These are phyloP conservation scores for Dicyrtomina minuta DNA, from an alignment of 2,888 invertebrate species.

Conservation along the genomic window DNA sequence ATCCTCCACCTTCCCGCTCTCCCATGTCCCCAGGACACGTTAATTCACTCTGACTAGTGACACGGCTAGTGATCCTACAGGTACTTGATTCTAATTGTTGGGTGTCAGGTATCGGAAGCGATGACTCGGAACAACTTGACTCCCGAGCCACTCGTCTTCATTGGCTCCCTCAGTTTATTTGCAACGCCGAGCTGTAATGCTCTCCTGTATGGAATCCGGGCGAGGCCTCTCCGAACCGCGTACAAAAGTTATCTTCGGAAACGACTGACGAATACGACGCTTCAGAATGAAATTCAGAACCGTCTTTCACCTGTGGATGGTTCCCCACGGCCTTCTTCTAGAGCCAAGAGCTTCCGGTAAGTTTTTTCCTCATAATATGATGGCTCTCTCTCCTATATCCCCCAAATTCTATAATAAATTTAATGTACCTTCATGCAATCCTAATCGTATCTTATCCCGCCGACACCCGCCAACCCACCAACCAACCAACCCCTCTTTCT, in stretches of 20 bases:
- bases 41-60: not conserved
- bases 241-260: slow-evolving; percentile 53
- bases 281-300: slow-evolving; percentile 53
- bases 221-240: slow-evolving; percentile 50
- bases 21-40: not conserved
- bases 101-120: slow-evolving; percentile 29
- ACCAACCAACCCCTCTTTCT: too few relatives aligned
- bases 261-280: slow-evolving; percentile 52
- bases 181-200: slow-evolving; percentile 50
- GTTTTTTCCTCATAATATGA: slow-evolving; percentile 1
- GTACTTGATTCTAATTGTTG: not conserved
- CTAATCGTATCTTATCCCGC: not conserved
- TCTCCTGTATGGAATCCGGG: slow-evolving; percentile 51
- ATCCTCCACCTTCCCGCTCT: too few relatives aligned
- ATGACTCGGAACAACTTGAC: slow-evolving; percentile 34
- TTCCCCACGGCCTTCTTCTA: slow-evolving; percentile 51
- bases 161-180: slow-evolving; percentile 49
- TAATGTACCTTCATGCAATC: not conserved
- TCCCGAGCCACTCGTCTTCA: slow-evolving; percentile 41
- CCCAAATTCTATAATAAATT: not conserved
- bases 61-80: not conserved
- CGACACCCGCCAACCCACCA: not conserved
- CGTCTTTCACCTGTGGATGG: slow-evolving; percentile 54
- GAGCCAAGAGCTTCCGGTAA: slow-evolving; percentile 53
- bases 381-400: not conserved